These are phyloP conservation scores for Buathra laborator DNA, from an alignment of 2,888 invertebrate genomes.

Conservation along the genomic window DNA sequence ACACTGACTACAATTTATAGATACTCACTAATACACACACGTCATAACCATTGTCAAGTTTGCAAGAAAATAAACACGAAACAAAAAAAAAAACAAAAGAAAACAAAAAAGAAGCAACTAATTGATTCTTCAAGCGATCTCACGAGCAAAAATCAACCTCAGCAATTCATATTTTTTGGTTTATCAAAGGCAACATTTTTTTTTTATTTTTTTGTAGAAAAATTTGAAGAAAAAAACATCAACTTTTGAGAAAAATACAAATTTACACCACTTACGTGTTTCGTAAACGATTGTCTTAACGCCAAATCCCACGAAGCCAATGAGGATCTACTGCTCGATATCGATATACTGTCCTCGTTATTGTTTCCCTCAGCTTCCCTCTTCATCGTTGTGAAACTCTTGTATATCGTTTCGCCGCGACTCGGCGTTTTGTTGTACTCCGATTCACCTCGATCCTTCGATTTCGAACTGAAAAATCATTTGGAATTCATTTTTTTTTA, in stretches of 20 bases:
- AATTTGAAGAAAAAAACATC: slow-evolving; percentile 24
- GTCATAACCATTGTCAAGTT: slow-evolving; percentile 58
- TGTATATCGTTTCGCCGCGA: slow-evolving; percentile 84
- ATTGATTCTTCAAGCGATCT: slow-evolving; percentile 51
- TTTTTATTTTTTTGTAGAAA: slow-evolving; percentile 16
- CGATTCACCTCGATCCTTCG: slow-evolving; percentile 86
- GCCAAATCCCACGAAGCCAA: slow-evolving; percentile 88
- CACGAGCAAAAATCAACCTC: slow-evolving; percentile 56
- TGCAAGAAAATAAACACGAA: slow-evolving; percentile 49
- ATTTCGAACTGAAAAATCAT: slow-evolving; percentile 80
- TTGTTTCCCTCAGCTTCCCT: slow-evolving; percentile 83
- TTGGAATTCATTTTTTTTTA: background rate
- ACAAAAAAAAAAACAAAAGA: slow-evolving; percentile 33
- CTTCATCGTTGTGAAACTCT: slow-evolving; percentile 84
- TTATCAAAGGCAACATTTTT: slow-evolving; percentile 13
- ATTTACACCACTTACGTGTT: slow-evolving; percentile 84
- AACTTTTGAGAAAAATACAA: slow-evolving; percentile 13
- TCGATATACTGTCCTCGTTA: slow-evolving; percentile 85
- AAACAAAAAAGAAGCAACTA: slow-evolving; percentile 29
- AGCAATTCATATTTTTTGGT: slow-evolving; percentile 18
- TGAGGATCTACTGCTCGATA: slow-evolving; percentile 88
- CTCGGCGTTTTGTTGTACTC: slow-evolving; percentile 85
- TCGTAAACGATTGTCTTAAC: slow-evolving; percentile 85
- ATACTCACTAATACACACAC: slow-evolving; percentile 64
- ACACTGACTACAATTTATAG: slow-evolving; percentile 83